phyloP scores from a whole-genome alignment of 2,797 vertebrate genomes.

The Urosaurus nigricauda region DNA sequence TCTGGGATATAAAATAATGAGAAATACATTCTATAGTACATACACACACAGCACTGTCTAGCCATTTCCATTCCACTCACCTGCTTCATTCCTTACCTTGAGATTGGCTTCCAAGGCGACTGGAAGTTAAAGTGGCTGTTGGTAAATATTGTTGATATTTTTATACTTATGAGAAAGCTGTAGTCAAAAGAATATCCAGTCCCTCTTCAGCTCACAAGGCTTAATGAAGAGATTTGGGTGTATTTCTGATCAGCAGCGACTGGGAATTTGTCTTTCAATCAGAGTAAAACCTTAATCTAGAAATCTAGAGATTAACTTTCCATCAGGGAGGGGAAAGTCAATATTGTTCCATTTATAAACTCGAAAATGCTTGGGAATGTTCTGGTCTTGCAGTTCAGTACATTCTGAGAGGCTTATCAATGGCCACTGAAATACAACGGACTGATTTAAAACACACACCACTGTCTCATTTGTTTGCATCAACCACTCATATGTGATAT shows the following conservation, averaged over 20 bases:
- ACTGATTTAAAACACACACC: background rate
- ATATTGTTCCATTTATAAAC: background rate
- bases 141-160: background rate
- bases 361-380: background rate
- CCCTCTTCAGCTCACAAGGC: background rate
- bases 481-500: background rate
- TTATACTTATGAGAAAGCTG: background rate
- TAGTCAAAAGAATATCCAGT: background rate
- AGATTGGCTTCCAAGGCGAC: background rate
- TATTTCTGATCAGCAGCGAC: constrained; percentile 10
- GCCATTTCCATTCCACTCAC: no score
- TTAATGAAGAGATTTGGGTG: constrained; percentile 16
- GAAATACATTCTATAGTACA: no score
- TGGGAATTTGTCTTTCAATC: constrained; percentile 34
- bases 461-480: background rate
- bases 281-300: constrained; percentile 31
- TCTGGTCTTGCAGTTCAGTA: background rate
- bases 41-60: no score
- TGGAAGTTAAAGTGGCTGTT: background rate
- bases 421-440: background rate
- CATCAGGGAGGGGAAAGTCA: constrained; percentile 1
- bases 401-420: background rate
- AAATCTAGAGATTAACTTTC: constrained; percentile 36
- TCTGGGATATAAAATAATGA: background rate
- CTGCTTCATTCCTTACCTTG: constrained; percentile 3